phyloP scores from a whole-genome alignment of 2,888 invertebrate species.

The Patella depressa region DNA sequence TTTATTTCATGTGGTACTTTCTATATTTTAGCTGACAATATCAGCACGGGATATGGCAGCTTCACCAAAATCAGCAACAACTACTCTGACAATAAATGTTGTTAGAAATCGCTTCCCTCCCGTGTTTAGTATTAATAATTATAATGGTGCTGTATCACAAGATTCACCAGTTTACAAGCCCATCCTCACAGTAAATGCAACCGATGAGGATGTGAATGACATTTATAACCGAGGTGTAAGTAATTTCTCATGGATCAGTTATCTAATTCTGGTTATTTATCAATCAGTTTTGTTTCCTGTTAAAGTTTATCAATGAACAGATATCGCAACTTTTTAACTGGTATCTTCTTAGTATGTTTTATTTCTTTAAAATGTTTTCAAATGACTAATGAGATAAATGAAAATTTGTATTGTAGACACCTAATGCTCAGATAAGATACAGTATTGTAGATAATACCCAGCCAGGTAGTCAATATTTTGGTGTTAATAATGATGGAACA shows the following conservation, averaged over 20 bases:
- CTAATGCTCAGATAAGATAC: conserved; percentile 56
- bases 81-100: conserved; percentile 36
- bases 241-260: not conserved
- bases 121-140: conserved; percentile 26
- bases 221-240: conserved; percentile 34
- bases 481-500: conserved; percentile 49
- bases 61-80: conserved; percentile 37
- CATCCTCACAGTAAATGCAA: conserved; percentile 31
- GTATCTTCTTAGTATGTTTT: too few relatives aligned
- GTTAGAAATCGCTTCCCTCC: conserved; percentile 44
- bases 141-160: conserved; percentile 27
- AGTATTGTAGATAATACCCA: conserved; percentile 47
- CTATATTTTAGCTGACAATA: conserved; percentile 35
- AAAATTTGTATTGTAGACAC: conserved; percentile 45
- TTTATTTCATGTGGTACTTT: not conserved
- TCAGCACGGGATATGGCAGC: conserved; percentile 41
- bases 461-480: conserved; percentile 44
- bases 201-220: conserved; percentile 37
- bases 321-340: too few relatives aligned
- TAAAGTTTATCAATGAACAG: too few relatives aligned
- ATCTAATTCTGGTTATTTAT: too few relatives aligned
- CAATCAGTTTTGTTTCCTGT: too few relatives aligned
- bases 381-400: too few relatives aligned
- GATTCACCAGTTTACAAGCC: conserved; percentile 19
- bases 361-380: too few relatives aligned